Base-by-base conservation (phyloP, 2,113 vertebrate species). In the Coturnix japonica region DNA sequence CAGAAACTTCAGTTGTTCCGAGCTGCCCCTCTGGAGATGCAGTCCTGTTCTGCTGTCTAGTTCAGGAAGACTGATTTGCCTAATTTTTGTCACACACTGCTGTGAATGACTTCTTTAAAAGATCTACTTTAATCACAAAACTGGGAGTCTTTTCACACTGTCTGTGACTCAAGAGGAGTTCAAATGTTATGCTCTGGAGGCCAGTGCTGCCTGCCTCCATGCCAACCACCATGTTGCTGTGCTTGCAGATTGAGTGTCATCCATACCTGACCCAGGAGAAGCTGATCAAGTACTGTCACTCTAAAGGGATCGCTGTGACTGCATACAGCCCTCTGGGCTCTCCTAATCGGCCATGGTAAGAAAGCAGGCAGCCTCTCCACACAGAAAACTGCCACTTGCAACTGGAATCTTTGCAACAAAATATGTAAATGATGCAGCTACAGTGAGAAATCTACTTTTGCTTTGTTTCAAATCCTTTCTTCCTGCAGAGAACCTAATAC, bases 251-350 rank as follows among this genome's bases (percentile, higher is more conserved):
- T 0, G 99, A 99, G 85, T 98, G 98, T 41, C 99, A 99, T 75
- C 99, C 99, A 0, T 99, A 99, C 93, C 95, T 99, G 47, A 98
- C 97, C 66, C 99, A 99, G 96, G 98, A 99, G 31, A 98, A 98
- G 74, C 46, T 99, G 91, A 95, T 99, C 63, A 81, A 84, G 41
- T 98, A 97, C 94, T 99, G 98, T 67, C 81, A 98, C 12, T 98
- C 98, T 64, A 97, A 98, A 94, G 98, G 98, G 69, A 97, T 99
- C 41, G 66, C 91, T 7, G 97, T 99, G 92, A 99, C 98, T 0
- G 98, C 98, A 0, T 99, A 98, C 97, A 98, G 98, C 46, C 98
- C 98, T n/a, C 98, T 99, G 25, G 98, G 98, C 6, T 98, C 98
- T 33, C 98, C 98, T 0, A 98, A 98, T 80, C 97, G 98, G 82